A percentile compares a stretch with the other conserved stretches of the same genome.
Conservation (phyloP, 2,888 invertebrate genomes). For the Caenorhabditis macrosperma region DNA sequence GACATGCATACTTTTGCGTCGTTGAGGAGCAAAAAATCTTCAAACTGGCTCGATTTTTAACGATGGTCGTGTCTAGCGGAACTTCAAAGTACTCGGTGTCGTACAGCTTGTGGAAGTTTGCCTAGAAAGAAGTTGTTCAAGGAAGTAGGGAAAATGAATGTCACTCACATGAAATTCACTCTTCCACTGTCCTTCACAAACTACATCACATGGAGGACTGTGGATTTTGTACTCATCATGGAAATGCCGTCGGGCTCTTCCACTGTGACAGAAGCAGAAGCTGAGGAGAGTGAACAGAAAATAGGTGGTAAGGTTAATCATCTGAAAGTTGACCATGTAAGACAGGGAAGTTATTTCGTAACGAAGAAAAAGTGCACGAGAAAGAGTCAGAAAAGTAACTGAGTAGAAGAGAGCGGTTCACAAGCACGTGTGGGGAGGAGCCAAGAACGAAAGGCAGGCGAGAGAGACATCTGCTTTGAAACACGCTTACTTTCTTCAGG, state of each 20-base stretch:
- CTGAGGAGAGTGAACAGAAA: constrained; percentile 23
- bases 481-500: constrained; percentile 15
- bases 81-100: constrained; percentile 64
- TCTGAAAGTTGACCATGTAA: background rate
- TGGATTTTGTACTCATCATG: constrained; percentile 30
- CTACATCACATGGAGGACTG: constrained; percentile 57
- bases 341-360: background rate
- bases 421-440: constrained; percentile 21
- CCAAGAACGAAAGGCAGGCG: constrained; percentile 47
- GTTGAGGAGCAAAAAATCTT: constrained; percentile 63
- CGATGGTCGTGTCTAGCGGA: constrained; percentile 56
- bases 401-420: constrained; percentile 10
- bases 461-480: constrained; percentile 49
- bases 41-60: constrained; percentile 51
- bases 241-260: constrained; percentile 15
- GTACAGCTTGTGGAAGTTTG: constrained; percentile 60
- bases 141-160: background rate
- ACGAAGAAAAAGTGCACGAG: background rate
- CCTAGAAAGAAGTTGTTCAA: constrained; percentile 32
- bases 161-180: constrained; percentile 64
- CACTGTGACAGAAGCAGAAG: constrained; percentile 12
- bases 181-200: constrained; percentile 68
- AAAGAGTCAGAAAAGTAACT: background rate
- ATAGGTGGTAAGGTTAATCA: constrained; percentile 23
- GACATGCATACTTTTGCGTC: constrained; percentile 56